Conservation (phyloP, 1,140 invertebrate genomes). For the Babylonia areolata region DNA sequence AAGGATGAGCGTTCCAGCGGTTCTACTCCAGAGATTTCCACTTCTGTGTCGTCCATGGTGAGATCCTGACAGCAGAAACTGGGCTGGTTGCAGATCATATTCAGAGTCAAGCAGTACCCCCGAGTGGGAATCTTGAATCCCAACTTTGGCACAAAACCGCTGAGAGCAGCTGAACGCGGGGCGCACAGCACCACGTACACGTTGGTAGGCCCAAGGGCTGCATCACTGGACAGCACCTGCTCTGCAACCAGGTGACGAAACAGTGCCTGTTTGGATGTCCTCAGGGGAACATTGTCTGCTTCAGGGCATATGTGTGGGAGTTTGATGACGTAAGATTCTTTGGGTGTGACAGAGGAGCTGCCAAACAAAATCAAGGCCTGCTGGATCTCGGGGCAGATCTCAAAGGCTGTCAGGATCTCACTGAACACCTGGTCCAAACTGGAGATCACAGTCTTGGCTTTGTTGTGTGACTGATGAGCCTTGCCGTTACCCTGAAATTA, state of each 20-base stretch:
- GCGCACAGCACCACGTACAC: conserved; percentile 56
- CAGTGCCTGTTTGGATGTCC: conserved; percentile 56
- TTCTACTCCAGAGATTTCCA: conserved; percentile 66
- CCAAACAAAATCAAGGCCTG: conserved; percentile 61
- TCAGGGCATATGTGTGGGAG: conserved; percentile 64
- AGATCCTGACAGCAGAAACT: conserved; percentile 47
- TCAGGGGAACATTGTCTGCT: conserved; percentile 54
- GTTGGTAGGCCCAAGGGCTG: conserved; percentile 55
- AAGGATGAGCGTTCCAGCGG: conserved; percentile 50
- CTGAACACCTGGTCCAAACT: conserved; percentile 57
- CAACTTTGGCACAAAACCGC: conserved; percentile 62
- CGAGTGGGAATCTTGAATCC: conserved; percentile 53
- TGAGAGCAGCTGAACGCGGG: conserved; percentile 50
- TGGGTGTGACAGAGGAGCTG: conserved; percentile 65
- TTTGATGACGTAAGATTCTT: conserved; percentile 63
- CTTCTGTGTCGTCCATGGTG: conserved; percentile 50
- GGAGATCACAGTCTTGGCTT: conserved; percentile 48
- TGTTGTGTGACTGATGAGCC: conserved; percentile 34
- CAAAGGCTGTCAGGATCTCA: conserved; percentile 60
- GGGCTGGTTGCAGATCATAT: conserved; percentile 49
- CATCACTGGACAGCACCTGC: conserved; percentile 53
- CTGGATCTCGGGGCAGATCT: conserved; percentile 62
- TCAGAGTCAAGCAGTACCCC: conserved; percentile 51
- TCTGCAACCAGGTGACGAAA: conserved; percentile 62
- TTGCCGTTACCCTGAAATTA: neutral